A percentile compares a stretch with the other conserved stretches of the same genome.
Evolutionary conservation across 2,888 invertebrate genomes (phyloP).

Genomic region (Trissolcus brochymenae): DNA sequence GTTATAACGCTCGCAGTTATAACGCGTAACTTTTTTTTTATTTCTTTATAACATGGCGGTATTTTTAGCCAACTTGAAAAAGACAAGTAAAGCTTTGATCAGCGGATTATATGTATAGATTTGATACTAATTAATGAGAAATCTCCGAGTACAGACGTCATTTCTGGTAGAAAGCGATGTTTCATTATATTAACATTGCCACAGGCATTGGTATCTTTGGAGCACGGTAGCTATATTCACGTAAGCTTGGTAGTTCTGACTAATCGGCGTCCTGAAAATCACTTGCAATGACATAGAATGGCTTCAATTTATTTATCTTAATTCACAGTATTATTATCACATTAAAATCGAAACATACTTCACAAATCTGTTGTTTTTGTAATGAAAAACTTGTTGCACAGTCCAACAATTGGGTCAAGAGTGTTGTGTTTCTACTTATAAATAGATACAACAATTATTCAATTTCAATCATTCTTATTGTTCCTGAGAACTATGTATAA

Average conservation of each 20-base stretch:
- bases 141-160: constrained; percentile 44
- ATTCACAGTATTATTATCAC: constrained; percentile 41
- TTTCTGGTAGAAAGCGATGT: constrained; percentile 40
- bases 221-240: constrained; percentile 34
- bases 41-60: no score
- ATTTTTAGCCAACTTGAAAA: not conserved
- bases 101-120: constrained; percentile 29
- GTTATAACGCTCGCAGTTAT: no score
- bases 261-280: constrained; percentile 54
- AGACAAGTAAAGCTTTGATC: constrained; percentile 31
- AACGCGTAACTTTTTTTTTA: no score
- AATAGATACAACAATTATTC: no score
- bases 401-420: no score
- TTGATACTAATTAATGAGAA: constrained; percentile 52
- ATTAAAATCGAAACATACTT: constrained; percentile 6
- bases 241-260: constrained; percentile 53
- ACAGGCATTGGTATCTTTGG: constrained; percentile 40
- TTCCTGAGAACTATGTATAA: no score
- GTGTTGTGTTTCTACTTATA: no score
- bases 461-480: no score
- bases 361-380: no score
- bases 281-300: constrained; percentile 39
- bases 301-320: constrained; percentile 49
- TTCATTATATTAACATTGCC: constrained; percentile 55
- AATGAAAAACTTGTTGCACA: no score